Base-by-base conservation (phyloP, 2,113 vertebrate species). In the Ptilorrhoa leucosticta region DNA sequence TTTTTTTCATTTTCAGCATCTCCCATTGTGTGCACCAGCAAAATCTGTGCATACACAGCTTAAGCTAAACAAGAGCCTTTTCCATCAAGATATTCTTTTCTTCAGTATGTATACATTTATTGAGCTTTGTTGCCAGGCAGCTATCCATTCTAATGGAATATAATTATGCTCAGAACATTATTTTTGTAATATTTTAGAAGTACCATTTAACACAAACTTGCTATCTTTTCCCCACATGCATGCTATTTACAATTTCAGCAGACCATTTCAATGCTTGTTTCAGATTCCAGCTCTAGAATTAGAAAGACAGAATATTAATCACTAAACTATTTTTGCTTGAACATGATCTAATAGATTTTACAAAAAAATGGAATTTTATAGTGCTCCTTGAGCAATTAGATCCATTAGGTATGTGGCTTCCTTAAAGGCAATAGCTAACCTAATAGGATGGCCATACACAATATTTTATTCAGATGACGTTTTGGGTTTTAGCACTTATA, bases 231-330 rank as follows among this genome's bases (percentile, higher is more conserved):
- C 85, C 39, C 92, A 83, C 60, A 83, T 83, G 90, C 72, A 72
- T 6, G 37, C 84, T 82, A 96, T 96, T 97, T 97, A 89, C 81
- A 94, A 81, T 97, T 95, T 96, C 93, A 79, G 48, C 22, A 17
- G 57, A 51, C 31, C 58, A 33, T 88, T 95, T 94, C 65, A 96
- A 61, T 44, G 79, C 87, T 95, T 22, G 15, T 80, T 96, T 97
- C 88, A 88, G 80, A 87, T 77, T 96, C 95, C 68, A 83, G 17
- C 63, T 96, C n/a, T 79, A 60, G 90, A 96, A 95, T 97, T 97
- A 95, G 92, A 96, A 44, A 94, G 35, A n/a, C n/a, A n/a, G n/a
- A 69, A 61, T 92, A 97, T 97, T 95, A 96, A 96, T 94, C 72
- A 93, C 20, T 35, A 77, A 93, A 60, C 75, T 94, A 87, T 91